These are phyloP conservation scores for cattle (Bos taurus) DNA, from an alignment of 2,113 vertebrate species.

Conservation along the genomic window ARS-UCD2.0 NC_037337.1:95847501-95848000, in stretches of 20 bases:
- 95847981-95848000: not conserved
- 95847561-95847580: not conserved
- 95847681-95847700: slow-evolving; percentile 34
- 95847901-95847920: not conserved
- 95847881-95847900: not conserved
- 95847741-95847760: slow-evolving; percentile 56
- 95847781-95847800: slow-evolving; percentile 10
- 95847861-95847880: not conserved
- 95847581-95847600: not conserved
- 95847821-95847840: not conserved
- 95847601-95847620: not conserved
- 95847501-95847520: not conserved
- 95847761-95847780: slow-evolving; percentile 18
- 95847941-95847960: not conserved
- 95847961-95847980: not conserved
- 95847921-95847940: not conserved
- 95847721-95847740: slow-evolving; percentile 59
- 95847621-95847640: not conserved
- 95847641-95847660: not conserved
- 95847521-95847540: not conserved
- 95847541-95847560: not conserved
- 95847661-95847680: slow-evolving; percentile 14
- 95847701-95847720: not conserved
- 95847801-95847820: not conserved
- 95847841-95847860: slow-evolving; percentile 28